phyloP scores from a whole-genome alignment of 2,888 invertebrate genomes.

The Epistrophe grossulariae region DNA sequence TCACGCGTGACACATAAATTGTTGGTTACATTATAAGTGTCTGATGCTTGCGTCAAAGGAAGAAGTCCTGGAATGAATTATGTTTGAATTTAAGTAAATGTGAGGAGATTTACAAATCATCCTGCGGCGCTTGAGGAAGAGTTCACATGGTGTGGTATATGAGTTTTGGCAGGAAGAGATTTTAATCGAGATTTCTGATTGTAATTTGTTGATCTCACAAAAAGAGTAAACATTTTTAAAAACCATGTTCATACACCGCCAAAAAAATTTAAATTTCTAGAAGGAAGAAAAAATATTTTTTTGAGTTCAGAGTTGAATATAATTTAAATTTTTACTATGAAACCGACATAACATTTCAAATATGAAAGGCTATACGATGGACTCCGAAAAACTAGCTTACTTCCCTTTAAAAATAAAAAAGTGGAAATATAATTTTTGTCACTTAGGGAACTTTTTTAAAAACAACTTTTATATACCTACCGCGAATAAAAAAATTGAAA shows the following conservation, averaged over 20 bases:
- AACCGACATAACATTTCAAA: too few species aligned
- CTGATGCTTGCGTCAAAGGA: not conserved
- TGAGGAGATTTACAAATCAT: conserved; percentile 32
- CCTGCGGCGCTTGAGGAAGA: not conserved
- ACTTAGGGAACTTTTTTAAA: too few species aligned
- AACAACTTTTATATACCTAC: too few species aligned
- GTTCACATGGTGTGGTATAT: not conserved
- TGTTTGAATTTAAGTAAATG: conserved; percentile 45
- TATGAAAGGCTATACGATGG: not conserved
- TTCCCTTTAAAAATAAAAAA: too few species aligned
- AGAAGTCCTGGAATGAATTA: conserved; percentile 53
- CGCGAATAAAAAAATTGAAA: too few species aligned
- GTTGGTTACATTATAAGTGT: conserved; percentile 24
- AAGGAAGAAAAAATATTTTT: not conserved
- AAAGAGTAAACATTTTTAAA: not conserved
- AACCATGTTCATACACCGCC: not conserved
- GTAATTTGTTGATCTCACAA: not conserved
- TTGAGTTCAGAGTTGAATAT: not conserved
- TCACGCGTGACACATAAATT: conserved; percentile 67
- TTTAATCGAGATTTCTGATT: not conserved
- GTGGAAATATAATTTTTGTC: too few species aligned
- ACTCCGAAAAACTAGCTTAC: too few species aligned
- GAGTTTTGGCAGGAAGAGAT: not conserved
- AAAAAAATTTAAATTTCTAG: not conserved
- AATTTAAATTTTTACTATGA: not conserved